phyloP scores from a whole-genome alignment of 2,113 vertebrate species.

The Periophthalmus modestus region DNA sequence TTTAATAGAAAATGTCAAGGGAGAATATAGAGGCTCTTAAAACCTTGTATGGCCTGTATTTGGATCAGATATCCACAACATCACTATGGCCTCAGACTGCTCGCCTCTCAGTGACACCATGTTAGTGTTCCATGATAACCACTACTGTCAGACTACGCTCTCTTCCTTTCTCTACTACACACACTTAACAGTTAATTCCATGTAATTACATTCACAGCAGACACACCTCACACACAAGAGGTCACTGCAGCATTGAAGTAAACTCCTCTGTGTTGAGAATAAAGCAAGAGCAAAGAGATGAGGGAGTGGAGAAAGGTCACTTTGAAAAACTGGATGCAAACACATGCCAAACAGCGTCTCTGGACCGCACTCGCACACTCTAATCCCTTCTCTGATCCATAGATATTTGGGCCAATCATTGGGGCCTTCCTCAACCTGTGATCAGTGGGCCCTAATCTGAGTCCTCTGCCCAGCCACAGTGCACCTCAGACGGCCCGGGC shows the following conservation, averaged over 20 bases:
- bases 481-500: slow-evolving; percentile 72
- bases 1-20: slow-evolving; percentile 57
- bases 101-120: slow-evolving; percentile 55
- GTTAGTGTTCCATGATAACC: slow-evolving; percentile 42
- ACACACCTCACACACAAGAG: slow-evolving; percentile 47
- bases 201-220: slow-evolving; percentile 60
- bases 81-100: slow-evolving; percentile 36
- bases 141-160: slow-evolving; percentile 37
- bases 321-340: slow-evolving; percentile 80
- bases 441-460: slow-evolving; percentile 78
- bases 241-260: slow-evolving; percentile 57
- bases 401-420: slow-evolving; percentile 65
- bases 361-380: slow-evolving; percentile 60
- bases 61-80: slow-evolving; percentile 43
- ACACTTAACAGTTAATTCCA: slow-evolving; percentile 52
- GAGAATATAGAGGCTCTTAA: slow-evolving; percentile 48
- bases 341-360: slow-evolving; percentile 78
- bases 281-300: slow-evolving; percentile 55
- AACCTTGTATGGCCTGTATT: slow-evolving; percentile 42
- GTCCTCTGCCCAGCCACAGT: slow-evolving; percentile 62
- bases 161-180: slow-evolving; percentile 30
- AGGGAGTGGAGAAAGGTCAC: slow-evolving; percentile 76
- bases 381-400: slow-evolving; percentile 80
- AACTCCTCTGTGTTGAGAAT: slow-evolving; percentile 51
- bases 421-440: slow-evolving; percentile 70